Evolutionary conservation across 2,797 vertebrate genomes (phyloP).

Genomic region (Poeciliopsis turneri): DNA sequence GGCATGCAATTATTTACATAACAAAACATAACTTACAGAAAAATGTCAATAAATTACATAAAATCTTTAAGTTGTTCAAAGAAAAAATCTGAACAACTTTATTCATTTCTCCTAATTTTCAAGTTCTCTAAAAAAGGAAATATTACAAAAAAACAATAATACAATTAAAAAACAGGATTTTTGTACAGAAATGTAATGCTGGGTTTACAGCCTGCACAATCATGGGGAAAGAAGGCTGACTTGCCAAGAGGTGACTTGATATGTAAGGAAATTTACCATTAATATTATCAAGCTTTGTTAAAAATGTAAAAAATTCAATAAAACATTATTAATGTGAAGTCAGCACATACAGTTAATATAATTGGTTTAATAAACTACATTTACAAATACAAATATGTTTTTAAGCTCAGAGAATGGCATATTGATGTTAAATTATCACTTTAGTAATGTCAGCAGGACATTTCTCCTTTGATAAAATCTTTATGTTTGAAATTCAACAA

Average conservation of each 20-base stretch:
- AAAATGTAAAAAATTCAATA: neutral
- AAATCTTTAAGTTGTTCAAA: neutral
- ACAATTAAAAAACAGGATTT: neutral
- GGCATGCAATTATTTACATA: neutral
- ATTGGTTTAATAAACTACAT: no score
- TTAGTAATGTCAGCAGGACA: neutral
- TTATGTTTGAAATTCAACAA: neutral
- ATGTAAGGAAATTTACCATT: neutral
- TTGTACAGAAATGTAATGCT: no score
- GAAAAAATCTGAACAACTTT: neutral
- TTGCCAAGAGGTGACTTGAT: neutral
- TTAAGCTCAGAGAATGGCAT: neutral
- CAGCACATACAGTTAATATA: no score
- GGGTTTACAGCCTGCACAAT: neutral
- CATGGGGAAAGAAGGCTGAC: neutral
- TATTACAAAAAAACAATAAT: neutral
- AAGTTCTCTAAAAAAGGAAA: neutral
- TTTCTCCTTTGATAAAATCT: neutral
- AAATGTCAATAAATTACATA: neutral
- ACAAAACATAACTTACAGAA: neutral
- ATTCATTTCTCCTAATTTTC: neutral
- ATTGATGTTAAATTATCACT: neutral
- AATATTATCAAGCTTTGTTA: neutral
- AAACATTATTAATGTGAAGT: neutral
- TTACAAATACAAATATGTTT: neutral